These are phyloP conservation scores for Platysternon megacephalum DNA, from an alignment of 2,113 vertebrate genomes.

Conservation along the genomic window DNA sequence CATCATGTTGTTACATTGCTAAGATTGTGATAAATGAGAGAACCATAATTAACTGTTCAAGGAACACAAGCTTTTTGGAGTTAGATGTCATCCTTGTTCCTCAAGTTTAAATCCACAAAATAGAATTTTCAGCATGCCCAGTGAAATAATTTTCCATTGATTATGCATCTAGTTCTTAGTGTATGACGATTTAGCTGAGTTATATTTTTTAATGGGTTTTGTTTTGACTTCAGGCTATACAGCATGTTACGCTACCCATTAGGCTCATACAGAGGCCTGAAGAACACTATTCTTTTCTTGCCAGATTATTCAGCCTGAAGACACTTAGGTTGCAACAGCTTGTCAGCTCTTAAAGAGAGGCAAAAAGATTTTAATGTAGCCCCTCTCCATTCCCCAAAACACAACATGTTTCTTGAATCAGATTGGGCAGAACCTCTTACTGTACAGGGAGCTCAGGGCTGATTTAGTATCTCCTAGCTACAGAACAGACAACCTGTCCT, in stretches of 20 bases:
- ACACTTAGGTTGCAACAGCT: constrained; percentile 40
- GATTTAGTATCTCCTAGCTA: constrained; percentile 2
- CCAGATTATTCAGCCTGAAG: constrained; percentile 42
- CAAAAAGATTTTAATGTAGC: constrained; percentile 3
- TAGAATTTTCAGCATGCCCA: constrained; percentile 32
- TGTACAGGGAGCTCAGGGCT: neutral
- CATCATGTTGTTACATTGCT: neutral
- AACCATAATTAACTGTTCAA: neutral
- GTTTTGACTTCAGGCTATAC: constrained; percentile 49
- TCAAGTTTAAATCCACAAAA: constrained; percentile 42
- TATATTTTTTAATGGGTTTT: constrained; percentile 15
- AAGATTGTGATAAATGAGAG: neutral
- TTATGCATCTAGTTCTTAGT: constrained; percentile 25
- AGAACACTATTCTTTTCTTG: constrained; percentile 34
- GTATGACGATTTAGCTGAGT: constrained; percentile 27
- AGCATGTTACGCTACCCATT: constrained; percentile 46
- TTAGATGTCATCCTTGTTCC: constrained; percentile 13
- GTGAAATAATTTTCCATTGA: constrained; percentile 60
- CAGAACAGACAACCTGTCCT: constrained; percentile 5
- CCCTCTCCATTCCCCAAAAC: neutral
- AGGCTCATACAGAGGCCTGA: constrained; percentile 12
- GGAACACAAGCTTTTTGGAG: neutral
- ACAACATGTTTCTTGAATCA: neutral
- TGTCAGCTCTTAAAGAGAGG: constrained; percentile 43
- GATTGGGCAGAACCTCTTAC: constrained; percentile 32